These are phyloP conservation scores for Oscheius sp. DNA, from an alignment of 2,888 invertebrate species.

Conservation along the genomic window DNA sequence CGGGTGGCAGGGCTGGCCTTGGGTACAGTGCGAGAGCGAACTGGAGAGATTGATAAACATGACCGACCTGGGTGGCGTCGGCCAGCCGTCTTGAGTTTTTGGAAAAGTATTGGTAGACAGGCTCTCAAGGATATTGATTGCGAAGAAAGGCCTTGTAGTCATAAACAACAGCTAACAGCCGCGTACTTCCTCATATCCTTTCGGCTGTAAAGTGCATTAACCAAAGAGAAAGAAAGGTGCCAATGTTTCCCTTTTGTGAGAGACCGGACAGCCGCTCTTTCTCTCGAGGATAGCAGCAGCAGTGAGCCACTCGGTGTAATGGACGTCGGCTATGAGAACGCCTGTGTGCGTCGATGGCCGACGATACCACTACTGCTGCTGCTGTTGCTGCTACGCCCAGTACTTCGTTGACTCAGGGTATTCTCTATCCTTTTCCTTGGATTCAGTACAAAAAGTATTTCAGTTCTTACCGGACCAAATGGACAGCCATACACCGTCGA, in stretches of 20 bases:
- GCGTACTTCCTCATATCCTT: too few species aligned
- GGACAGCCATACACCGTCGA: constrained; percentile 85
- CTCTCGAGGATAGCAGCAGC: constrained; percentile 5
- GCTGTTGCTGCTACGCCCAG: constrained; percentile 6
- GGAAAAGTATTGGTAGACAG: too few species aligned
- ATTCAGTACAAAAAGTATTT: constrained; percentile 3
- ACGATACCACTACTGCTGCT: constrained; percentile 14
- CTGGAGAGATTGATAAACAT: constrained; percentile 16
- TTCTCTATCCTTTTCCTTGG: background rate
- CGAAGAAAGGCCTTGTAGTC: too few species aligned
- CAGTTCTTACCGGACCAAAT: constrained; percentile 29
- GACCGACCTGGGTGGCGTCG: background rate
- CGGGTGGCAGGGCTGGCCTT: constrained; percentile 14
- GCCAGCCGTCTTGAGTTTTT: too few species aligned
- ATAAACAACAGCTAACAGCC: too few species aligned
- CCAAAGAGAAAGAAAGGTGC: too few species aligned
- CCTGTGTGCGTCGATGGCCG: constrained; percentile 33
- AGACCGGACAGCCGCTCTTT: background rate
- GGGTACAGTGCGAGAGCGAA: constrained; percentile 11
- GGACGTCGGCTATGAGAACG: constrained; percentile 12
- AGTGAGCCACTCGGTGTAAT: background rate
- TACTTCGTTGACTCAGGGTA: constrained; percentile 1
- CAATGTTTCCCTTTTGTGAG: background rate
- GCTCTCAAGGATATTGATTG: too few species aligned
- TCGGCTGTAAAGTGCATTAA: too few species aligned